These are phyloP conservation scores for Sipunculus nudus DNA, from an alignment of 2,888 invertebrate species.

Conservation along the genomic window DNA sequence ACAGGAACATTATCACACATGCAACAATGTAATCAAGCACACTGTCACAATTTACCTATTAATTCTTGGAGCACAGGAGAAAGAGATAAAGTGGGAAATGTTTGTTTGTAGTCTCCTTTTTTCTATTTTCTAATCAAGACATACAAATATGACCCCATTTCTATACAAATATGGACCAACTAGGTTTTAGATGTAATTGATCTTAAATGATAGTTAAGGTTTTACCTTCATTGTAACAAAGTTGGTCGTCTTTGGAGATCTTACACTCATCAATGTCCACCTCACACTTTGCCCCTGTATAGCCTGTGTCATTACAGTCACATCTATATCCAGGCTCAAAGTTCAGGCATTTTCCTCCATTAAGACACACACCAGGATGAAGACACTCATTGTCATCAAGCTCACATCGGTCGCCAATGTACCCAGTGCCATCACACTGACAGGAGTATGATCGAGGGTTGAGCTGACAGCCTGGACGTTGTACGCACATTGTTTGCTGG, in stretches of 20 bases:
- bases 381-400: conserved; percentile 49
- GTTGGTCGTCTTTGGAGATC: conserved; percentile 14
- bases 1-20: conserved; percentile 46
- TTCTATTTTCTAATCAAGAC: too few relatives aligned
- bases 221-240: conserved; percentile 52
- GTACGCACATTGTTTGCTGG: conserved; percentile 44
- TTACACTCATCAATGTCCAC: conserved; percentile 49
- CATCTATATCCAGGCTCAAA: conserved; percentile 45
- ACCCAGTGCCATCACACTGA: conserved; percentile 48
- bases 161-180: not conserved
- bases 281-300: conserved; percentile 43
- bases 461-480: conserved; percentile 39
- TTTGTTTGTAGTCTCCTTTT: too few relatives aligned
- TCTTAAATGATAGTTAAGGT: too few relatives aligned
- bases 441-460: conserved; percentile 43
- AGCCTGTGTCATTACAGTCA: conserved; percentile 48
- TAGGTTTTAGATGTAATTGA: too few relatives aligned
- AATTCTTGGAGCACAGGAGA: too few relatives aligned
- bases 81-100: too few relatives aligned
- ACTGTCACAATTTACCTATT: too few relatives aligned
- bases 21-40: conserved; percentile 50
- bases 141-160: too few relatives aligned
- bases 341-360: conserved; percentile 48
- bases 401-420: conserved; percentile 41
- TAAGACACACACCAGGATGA: conserved; percentile 34